phyloP scores from a whole-genome alignment of 2,888 invertebrate species.

The Thera britannica region DNA sequence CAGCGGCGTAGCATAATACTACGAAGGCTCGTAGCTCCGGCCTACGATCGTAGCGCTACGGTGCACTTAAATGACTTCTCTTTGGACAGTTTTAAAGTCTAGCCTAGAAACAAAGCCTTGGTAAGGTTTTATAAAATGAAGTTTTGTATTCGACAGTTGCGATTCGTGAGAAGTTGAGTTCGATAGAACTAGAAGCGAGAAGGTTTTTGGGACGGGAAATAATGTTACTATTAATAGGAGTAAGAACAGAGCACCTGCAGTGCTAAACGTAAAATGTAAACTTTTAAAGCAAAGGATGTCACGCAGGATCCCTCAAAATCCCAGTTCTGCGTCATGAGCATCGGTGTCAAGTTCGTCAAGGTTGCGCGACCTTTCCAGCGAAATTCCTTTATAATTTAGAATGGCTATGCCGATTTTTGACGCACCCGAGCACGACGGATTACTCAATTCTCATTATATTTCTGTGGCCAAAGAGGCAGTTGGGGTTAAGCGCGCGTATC shows the following conservation, averaged over 20 bases:
- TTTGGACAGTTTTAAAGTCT: constrained; percentile 50
- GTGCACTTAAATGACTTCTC: constrained; percentile 55
- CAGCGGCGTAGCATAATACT: constrained; percentile 65
- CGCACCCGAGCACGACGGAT: constrained; percentile 62
- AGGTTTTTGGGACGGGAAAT: too few species aligned
- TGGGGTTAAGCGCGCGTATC: constrained; percentile 80
- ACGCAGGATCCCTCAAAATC: background rate
- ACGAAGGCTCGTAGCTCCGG: constrained; percentile 50
- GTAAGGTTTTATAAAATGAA: constrained; percentile 25
- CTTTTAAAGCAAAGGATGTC: too few species aligned
- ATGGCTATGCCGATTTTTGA: constrained; percentile 47
- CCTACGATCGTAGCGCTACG: constrained; percentile 59
- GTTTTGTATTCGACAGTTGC: constrained; percentile 32
- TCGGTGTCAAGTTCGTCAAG: constrained; percentile 23
- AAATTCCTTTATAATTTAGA: constrained; percentile 28
- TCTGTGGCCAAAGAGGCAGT: constrained; percentile 61
- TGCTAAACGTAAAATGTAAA: too few species aligned
- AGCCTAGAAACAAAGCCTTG: constrained; percentile 33
- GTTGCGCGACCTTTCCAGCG: constrained; percentile 7
- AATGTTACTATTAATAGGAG: too few species aligned
- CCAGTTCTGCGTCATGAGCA: constrained; percentile 6
- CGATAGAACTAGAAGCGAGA: too few species aligned
- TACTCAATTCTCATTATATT: constrained; percentile 68
- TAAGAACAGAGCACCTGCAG: too few species aligned
- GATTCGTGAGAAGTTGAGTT: constrained; percentile 12